Evolutionary conservation across 2,113 vertebrate genomes (phyloP), one percentile per base, ranked within the genome.

Genomic region (Gallinago jamesoni): DNA sequence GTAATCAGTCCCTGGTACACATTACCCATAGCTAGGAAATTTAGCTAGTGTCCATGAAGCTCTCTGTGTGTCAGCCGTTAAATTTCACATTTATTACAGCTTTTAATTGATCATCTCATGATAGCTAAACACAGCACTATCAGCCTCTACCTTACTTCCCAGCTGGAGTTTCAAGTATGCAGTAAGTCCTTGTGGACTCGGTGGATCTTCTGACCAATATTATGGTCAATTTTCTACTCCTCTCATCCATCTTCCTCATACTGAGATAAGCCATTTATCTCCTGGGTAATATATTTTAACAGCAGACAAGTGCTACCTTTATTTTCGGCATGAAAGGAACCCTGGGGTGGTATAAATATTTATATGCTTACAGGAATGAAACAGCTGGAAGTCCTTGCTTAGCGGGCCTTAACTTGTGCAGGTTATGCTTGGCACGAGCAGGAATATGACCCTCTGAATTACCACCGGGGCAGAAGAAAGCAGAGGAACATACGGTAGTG

Each of bases 321-420:
- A 62, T 94, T 96, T 96, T 94, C 86, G 94, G 68, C 72, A 75
- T 48, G 48, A 94, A 95, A 91, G 72, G 70, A 95, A 64, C 86
- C 91, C 94, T 63, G 59, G 88, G 56, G 72, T 83, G 77, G 25
- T 91, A 91, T 93, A 97, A 97, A 95, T 97, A 95, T 95, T 90
- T 94, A 95, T 95, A 73, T 68, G 64, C 68, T 89, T 85, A 90
- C 22, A 80, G 82, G 82, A 96, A 94, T 57, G 47, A 88, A 94
- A 81, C 85, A 88, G 90, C 85, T 94, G 87, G 72, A 94, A 86
- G 74, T 75, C 77, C 68, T 95, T 72, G 64, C 83, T 89, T 89
- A 89, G 77, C 15, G 0, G 24, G 85, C 82, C 81, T 91, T 94
- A 85, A 85, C 88, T 87, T 94, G 70, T 72, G 63, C 50, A 79